Evolutionary conservation across 2,797 vertebrate species (phyloP), one percentile per base, ranked within the genome.

Genomic region (Typhlichthys eigenmanni): DNA sequence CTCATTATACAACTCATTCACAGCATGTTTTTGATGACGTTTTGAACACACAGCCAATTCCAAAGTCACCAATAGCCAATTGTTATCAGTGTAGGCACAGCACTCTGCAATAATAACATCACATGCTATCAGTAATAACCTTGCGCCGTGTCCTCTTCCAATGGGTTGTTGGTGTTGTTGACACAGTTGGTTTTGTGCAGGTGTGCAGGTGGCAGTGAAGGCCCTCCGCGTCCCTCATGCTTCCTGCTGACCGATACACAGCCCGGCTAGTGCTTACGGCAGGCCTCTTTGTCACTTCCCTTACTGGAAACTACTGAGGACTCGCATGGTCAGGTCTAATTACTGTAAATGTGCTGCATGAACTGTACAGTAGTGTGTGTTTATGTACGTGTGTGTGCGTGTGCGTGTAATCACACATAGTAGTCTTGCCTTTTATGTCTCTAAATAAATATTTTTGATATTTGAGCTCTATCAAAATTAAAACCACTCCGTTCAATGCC

Each of bases 121-220:
- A 34, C 64, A 59, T 71, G 70, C 71, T 75, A 82, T 79, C 62
- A 68, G 62, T 82, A 78, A 29, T 54, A 17, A 54, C 13, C 17
- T 54, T 2, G 69, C 55, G 51, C 61, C 54, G 9, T 68, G 58
- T 69, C 76, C 73, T 62, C 59, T 59, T 24, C 43, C 2, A 7
- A 56, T 48, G 72, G 60, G 57, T 64, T 54, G 62, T 4, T 89
- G 85, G 59, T 81, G 69, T 71, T 68, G 73, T 79, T 71, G 81
- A 81, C 75, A 80, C 49, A 38, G 24, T 24, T 24, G 24, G 24
- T 24, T 24, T 24, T 24, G 24, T 3, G 17, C 17, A 17, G 17
- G 17, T 17, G 3, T 24, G 24, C 0, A 3, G 79, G 81, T 74
- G 73, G 53, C 61, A 56, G 76, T 81, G 74, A 72, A 65, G 78